Base-by-base conservation (phyloP, 2,113 vertebrate genomes). In the Campylorhamphus procurvoides region DNA sequence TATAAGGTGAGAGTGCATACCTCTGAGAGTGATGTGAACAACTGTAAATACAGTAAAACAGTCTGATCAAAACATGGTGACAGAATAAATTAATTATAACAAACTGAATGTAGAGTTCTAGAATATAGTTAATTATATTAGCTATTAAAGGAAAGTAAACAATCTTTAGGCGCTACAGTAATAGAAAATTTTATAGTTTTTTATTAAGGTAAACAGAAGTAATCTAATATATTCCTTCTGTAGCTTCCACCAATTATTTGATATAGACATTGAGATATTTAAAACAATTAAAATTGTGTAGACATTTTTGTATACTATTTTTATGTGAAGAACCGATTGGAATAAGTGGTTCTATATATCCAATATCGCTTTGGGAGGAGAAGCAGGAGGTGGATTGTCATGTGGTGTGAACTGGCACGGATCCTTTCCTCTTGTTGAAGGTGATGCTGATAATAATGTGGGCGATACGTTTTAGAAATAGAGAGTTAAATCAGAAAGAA, bases 11-110 rank as follows among this genome's bases (percentile, higher is more conserved):
- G 79, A 69, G 14, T 31, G 31, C 22, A 9, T 62, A 71, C 6
- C 2, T n/a, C 39, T 0, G 3, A 71, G 10, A 67, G 12, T 7
- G 6, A 56, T 62, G 31, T 1, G 9, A 81, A 29, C 20, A n/a
- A 67, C 6, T 35, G 39, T 42, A 84, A 78, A 49, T 66, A 24
- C 3, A 73, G 47, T 47, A 20, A 85, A 78, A 89, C 10, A 23
- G 35, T 44, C 12, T 71, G 59, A 75, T 53, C 47, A 84, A 91
- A 84, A 31, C 19, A 19, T 47, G 16, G 9, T 7, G 33, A 44
- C 20, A 28, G 33, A 74, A 75, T 3, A 89, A 72, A 78, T 52
- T 53, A 59, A 77, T 77, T 88, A 53, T 25, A 91, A 18, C 15
- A 62, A 84, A 81, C 28, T 33, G 33, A 71, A 63, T 31, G 14